phyloP scores from a whole-genome alignment of 2,888 invertebrate species.

The Archaeoteleia sp. region DNA sequence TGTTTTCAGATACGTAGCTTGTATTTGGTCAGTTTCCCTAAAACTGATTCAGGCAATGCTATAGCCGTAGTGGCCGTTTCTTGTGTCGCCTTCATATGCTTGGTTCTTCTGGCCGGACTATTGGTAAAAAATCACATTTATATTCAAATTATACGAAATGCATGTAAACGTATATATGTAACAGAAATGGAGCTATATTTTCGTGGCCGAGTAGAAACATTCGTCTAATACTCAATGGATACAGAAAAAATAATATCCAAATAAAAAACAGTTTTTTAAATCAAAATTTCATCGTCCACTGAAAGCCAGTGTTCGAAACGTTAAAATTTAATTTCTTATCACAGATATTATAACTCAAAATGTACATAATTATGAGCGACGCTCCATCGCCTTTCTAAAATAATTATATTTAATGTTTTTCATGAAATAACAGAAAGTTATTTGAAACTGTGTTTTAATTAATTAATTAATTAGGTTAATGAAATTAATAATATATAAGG shows the following conservation, averaged over 20 bases:
- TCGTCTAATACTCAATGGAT: conserved; percentile 36
- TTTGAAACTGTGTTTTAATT: no score
- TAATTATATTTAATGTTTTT: no score
- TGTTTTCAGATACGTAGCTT: conserved; percentile 68
- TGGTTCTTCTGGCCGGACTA: conserved; percentile 85
- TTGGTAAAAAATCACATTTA: conserved; percentile 77
- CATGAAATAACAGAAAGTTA: no score
- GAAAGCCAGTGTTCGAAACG: no score
- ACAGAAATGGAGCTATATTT: conserved; percentile 53
- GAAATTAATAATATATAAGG: no score
- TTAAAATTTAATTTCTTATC: no score
- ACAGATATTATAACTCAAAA: no score
- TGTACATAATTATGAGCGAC: no score
- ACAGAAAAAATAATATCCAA: conserved; percentile 23
- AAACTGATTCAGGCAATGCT: conserved; percentile 75
- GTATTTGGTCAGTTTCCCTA: conserved; percentile 61
- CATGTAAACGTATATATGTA: conserved; percentile 49
- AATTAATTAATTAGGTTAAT: no score
- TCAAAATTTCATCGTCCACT: no score
- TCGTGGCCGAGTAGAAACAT: conserved; percentile 48
- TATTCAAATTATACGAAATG: conserved; percentile 49
- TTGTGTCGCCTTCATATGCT: conserved; percentile 85
- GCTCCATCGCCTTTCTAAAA: no score
- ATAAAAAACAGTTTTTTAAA: no score
- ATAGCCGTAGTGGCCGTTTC: conserved; percentile 89